Evolutionary conservation across 2,113 vertebrate genomes (phyloP).

Genomic region (Tragelaphus buxtoni): DNA sequence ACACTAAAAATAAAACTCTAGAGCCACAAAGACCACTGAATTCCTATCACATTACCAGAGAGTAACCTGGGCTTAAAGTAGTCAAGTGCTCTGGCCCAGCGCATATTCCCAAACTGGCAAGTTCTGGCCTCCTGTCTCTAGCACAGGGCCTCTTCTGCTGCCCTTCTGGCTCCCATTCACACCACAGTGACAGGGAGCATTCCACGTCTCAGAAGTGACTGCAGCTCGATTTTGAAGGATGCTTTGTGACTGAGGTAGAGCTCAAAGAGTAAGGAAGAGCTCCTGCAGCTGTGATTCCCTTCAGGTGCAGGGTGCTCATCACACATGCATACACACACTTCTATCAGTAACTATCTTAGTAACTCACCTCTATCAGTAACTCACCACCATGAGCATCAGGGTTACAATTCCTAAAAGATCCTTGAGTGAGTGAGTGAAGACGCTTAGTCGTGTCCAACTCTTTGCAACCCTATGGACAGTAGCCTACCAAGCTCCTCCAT

Average conservation of each 20-base stretch:
- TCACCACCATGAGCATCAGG: not conserved
- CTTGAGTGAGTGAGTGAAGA: not conserved
- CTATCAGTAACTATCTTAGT: not conserved
- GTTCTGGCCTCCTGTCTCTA: not conserved
- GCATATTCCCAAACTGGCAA: not conserved
- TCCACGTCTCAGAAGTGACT: not conserved
- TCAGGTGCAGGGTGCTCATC: not conserved
- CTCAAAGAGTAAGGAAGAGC: not conserved
- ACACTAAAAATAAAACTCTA: conserved; percentile 1
- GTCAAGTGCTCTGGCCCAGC: no score
- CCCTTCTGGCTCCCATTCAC: not conserved
- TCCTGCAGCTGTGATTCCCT: not conserved
- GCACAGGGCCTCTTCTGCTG: not conserved
- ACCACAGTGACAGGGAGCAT: not conserved
- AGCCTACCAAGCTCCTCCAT: not conserved
- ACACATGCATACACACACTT: not conserved
- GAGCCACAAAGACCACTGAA: not conserved
- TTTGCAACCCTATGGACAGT: not conserved
- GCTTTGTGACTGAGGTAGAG: not conserved
- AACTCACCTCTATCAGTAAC: not conserved
- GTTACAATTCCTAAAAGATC: not conserved
- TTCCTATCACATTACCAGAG: not conserved
- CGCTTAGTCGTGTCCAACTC: rapidly evolving
- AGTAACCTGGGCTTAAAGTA: not conserved
- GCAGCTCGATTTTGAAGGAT: not conserved